Evolutionary conservation across 2,113 vertebrate species (phyloP).

Genomic region (Gambusia affinis): DNA sequence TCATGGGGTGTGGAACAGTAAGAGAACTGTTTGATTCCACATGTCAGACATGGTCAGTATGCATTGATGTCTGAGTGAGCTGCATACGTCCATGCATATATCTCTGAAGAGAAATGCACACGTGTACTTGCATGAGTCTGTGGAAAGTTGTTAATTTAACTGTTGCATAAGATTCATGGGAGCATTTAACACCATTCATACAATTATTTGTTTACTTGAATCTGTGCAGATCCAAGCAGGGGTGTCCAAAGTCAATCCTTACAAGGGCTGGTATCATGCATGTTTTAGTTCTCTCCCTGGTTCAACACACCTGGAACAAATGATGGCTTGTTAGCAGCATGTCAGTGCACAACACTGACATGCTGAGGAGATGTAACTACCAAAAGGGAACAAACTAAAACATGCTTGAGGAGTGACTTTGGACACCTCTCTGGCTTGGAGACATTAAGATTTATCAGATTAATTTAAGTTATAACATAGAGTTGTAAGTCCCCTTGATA

Average conservation of each 20-base stretch:
- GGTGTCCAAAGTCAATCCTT: no score
- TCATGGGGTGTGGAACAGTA: constrained; percentile 62
- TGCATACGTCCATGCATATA: constrained; percentile 4
- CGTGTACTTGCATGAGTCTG: neutral
- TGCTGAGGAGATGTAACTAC: no score
- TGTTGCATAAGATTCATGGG: constrained; percentile 1
- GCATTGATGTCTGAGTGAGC: constrained; percentile 19
- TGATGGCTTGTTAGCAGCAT: no score
- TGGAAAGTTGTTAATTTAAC: neutral
- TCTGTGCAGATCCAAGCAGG: no score
- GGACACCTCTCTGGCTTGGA: neutral
- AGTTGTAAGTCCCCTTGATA: neutral
- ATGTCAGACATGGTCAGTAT: constrained; percentile 60
- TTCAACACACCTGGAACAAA: no score
- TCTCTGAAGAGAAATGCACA: constrained; percentile 4
- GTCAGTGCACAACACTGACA: no score
- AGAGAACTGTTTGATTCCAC: constrained; percentile 65
- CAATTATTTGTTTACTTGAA: no score
- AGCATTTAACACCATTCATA: neutral
- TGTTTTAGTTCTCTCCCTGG: no score
- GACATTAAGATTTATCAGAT: constrained; percentile 11
- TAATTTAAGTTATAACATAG: neutral
- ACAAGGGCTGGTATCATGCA: no score
- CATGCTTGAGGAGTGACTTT: no score
- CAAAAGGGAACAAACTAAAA: no score